These are phyloP conservation scores for Thalassoma bifasciatum DNA, from an alignment of 2,113 vertebrate species.

Conservation along the genomic window DNA sequence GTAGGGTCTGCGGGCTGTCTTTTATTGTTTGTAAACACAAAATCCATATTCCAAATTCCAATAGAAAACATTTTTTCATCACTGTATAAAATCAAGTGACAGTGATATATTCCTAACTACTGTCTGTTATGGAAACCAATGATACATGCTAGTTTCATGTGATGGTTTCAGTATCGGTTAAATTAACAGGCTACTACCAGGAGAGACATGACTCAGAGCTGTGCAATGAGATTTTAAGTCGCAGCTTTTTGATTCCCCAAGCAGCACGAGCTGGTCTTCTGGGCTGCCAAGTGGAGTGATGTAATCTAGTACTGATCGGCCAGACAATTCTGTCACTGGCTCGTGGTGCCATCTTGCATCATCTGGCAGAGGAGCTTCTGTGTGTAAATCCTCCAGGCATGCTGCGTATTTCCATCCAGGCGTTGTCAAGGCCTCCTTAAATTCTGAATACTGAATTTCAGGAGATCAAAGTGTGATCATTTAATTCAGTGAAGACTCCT, in stretches of 20 bases:
- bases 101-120: background rate
- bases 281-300: conserved; percentile 42
- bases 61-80: conserved; percentile 17
- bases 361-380: conserved; percentile 48
- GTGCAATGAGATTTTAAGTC: conserved; percentile 19
- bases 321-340: conserved; percentile 37
- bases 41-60: no score
- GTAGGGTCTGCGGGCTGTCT: no score
- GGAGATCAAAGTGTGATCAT: conserved; percentile 44
- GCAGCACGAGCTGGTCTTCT: conserved; percentile 19
- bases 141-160: background rate
- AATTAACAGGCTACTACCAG: conserved; percentile 11
- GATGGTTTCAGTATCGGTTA: conserved; percentile 24
- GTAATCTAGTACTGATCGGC: conserved; percentile 37
- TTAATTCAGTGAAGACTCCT: conserved; percentile 14
- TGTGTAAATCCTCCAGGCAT: conserved; percentile 49
- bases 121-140: conserved; percentile 25
- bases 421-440: conserved; percentile 28
- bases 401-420: conserved; percentile 16
- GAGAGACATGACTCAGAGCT: conserved; percentile 29
- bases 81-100: conserved; percentile 12
- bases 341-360: conserved; percentile 50
- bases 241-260: conserved; percentile 9
- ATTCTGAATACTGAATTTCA: conserved; percentile 48
- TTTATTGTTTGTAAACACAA: no score